A percentile compares a stretch with the other conserved stretches of the same genome.
Conservation (phyloP, 2,888 invertebrate genomes). For the Rhamphomyia laevipes region DNA sequence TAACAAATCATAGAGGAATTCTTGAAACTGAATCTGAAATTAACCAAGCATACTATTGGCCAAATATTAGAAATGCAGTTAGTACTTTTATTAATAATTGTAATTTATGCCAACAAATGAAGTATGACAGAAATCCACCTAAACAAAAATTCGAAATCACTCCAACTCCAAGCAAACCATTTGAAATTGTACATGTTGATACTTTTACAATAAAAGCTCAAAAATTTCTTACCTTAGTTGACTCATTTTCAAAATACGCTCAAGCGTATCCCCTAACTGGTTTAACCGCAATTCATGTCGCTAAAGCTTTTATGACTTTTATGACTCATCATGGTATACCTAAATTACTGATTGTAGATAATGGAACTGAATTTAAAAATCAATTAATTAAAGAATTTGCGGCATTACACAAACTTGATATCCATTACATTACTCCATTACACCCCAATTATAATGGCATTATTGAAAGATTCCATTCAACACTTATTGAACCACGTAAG, state of each 20-base stretch:
- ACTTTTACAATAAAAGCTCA: not conserved
- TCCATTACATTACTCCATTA: not conserved
- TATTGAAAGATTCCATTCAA: not conserved
- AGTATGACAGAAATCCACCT: not conserved
- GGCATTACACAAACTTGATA: not conserved
- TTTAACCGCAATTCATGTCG: not conserved
- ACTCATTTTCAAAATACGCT: not conserved
- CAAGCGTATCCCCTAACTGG: not conserved
- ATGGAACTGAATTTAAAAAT: not conserved
- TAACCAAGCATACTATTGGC: not conserved
- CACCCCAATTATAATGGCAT: not conserved
- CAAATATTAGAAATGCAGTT: not conserved
- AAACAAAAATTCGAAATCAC: not conserved
- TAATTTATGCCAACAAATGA: not conserved
- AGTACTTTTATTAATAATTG: not conserved
- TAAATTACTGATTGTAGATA: not conserved
- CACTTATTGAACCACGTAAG: not conserved
- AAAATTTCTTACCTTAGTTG: not conserved
- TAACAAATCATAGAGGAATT: not conserved
- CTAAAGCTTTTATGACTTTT: not conserved
- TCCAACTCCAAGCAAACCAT: not conserved
- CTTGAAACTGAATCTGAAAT: not conserved
- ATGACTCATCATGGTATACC: no score
- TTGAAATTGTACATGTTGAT: not conserved
- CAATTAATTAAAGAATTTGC: not conserved